Base-by-base conservation (phyloP, 2,888 invertebrate species). In the Masnerella sp. region DNA sequence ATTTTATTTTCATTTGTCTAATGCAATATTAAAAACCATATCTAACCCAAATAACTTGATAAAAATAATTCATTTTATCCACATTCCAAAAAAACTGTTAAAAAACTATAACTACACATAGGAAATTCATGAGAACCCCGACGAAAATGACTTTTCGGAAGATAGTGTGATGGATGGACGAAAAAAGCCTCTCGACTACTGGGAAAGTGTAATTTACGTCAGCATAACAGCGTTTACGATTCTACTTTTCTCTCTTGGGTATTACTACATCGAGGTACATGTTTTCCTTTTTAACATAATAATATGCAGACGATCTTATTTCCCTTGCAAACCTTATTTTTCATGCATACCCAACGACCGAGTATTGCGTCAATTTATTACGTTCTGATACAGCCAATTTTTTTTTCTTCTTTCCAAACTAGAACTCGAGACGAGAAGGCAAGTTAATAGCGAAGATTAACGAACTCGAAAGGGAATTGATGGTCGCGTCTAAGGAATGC, bases 181-280 rank as follows among this genome's bases (percentile, higher is more conserved):
- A 61, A 77, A 75, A 49, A 49, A 80, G 22, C 76, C 78, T 15
- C 78, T 76, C 65, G 81, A 81, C 62, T 84, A 84, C 78, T 86
- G 84, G 82, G 82, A 84, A 77, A 81, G 80, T 40, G 81, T 93
- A 9, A 89, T 91, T 0, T 92, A 91, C 83, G 88, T 93, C 25
- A 82, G 90, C 9, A 90, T 94, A 45, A 92, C 93, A n/a, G 93
- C 94, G 2, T 87, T 90, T n/a, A 91, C 94, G 0, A 91, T 93
- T 0, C 88, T 95, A 5, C 85, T 94, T 49, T 95, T 95, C 82
- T 90, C 92, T 12, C 89, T 95, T 68, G 93, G 94, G 15, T 93
- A 94, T 87, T 93, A 94, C 85, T 92, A 93, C 79, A 91, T 95
- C 73, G 94, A 94, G 85, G 89, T 89, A 80, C 74, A 54, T 18